These are phyloP conservation scores for Drymodes brunneopygia DNA, from an alignment of 2,113 vertebrate genomes.

Conservation along the genomic window DNA sequence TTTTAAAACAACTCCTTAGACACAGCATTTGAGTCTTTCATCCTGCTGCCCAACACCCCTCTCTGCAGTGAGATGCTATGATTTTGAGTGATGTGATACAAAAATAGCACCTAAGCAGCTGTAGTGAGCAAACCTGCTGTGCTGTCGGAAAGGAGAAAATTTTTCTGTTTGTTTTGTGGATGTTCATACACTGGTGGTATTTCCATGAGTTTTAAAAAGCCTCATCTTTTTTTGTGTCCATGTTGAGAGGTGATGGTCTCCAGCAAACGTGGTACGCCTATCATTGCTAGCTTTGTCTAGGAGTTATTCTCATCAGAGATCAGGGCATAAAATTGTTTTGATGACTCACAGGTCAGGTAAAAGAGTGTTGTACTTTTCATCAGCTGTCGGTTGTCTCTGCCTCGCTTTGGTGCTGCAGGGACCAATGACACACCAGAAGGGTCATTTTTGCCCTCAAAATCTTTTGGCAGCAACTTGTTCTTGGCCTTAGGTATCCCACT, in stretches of 20 bases:
- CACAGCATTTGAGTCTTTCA: not conserved
- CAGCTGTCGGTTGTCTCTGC: not conserved
- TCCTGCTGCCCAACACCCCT: not conserved
- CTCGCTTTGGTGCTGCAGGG: accelerated
- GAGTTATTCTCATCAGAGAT: not conserved
- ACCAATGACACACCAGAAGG: accelerated
- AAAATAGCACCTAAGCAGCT: slow-evolving; percentile 50
- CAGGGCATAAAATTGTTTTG: not conserved
- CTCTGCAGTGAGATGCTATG: slow-evolving; percentile 1
- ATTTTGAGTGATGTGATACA: slow-evolving; percentile 17
- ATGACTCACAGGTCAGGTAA: not conserved
- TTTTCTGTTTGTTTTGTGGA: not conserved
- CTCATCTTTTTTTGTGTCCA: not conserved
- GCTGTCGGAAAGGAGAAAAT: not conserved
- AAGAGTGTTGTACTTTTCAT: not conserved
- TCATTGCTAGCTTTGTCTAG: not conserved
- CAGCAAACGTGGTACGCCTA: not conserved
- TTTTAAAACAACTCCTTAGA: slow-evolving; percentile 17
- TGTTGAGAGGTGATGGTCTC: not conserved
- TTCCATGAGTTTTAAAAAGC: not conserved
- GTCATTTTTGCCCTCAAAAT: not conserved
- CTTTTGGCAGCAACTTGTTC: not conserved
- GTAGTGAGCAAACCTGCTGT: not conserved
- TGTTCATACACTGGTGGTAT: not conserved
- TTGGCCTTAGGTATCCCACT: not conserved